Conservation (phyloP, 2,888 invertebrate species). For the Euplagia quadripunctaria region DNA sequence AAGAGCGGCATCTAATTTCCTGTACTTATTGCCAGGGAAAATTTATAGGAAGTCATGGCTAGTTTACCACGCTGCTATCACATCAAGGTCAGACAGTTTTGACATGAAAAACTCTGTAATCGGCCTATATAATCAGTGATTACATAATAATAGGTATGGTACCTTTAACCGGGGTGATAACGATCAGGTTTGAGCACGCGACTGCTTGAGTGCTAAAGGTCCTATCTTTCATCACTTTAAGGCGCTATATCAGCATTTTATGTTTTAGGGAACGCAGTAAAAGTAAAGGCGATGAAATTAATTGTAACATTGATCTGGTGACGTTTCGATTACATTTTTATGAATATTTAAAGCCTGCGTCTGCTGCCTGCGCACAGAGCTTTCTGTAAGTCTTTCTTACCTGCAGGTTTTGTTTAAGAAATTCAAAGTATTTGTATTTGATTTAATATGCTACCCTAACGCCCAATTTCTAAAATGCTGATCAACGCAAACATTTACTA, state of each 20-base stretch:
- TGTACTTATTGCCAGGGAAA: background rate
- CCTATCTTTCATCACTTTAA: constrained; percentile 36
- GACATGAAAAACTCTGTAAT: constrained; percentile 33
- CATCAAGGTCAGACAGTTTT: constrained; percentile 32
- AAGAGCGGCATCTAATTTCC: background rate
- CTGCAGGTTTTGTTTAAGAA: no score
- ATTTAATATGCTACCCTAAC: no score
- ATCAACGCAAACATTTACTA: no score
- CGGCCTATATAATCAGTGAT: constrained; percentile 46
- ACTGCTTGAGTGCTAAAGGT: constrained; percentile 5
- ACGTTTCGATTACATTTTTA: background rate
- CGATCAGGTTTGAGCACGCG: constrained; percentile 35
- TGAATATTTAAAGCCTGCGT: background rate
- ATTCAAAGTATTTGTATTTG: no score
- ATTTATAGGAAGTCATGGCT: constrained; percentile 9
- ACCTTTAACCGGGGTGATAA: constrained; percentile 37
- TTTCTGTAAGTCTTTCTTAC: no score
- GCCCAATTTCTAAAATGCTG: no score
- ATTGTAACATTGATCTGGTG: background rate
- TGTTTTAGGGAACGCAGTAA: background rate
- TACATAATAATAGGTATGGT: constrained; percentile 50
- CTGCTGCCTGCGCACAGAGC: no score
- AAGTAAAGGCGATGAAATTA: constrained; percentile 1
- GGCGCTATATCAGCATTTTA: constrained; percentile 15
- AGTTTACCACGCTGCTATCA: constrained; percentile 31